Conservation (phyloP, 2,797 vertebrate genomes). For the Artibeus lituratus region DNA sequence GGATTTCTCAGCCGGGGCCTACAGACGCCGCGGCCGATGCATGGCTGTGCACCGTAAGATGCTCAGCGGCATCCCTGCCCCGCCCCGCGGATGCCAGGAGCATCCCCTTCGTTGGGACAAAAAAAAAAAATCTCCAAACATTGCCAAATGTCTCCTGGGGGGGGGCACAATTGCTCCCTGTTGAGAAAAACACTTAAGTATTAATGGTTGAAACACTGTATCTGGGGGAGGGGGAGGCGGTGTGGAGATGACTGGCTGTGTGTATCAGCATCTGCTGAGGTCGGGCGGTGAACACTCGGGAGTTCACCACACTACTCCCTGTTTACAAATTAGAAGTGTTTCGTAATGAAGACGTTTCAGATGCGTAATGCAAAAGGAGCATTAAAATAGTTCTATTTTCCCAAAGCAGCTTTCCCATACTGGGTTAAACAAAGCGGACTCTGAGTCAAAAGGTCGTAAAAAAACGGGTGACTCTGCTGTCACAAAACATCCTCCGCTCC, state of each 20-base stretch:
- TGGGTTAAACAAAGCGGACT: not conserved
- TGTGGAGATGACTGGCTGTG: not conserved
- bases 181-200: not conserved
- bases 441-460: not conserved
- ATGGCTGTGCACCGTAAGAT: not conserved
- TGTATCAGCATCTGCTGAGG: not conserved
- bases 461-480: not conserved
- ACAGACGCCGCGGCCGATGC: not conserved
- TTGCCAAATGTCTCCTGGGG: not conserved
- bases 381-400: not conserved
- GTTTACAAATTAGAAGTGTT: not conserved
- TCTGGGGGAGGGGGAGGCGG: not conserved
- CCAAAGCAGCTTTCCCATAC: not conserved
- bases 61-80: not conserved
- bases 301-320: not conserved
- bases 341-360: not conserved
- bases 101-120: not conserved
- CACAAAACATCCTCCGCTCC: not conserved
- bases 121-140: not conserved
- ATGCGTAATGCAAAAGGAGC: not conserved
- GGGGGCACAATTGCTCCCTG: not conserved
- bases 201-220: not conserved
- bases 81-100: not conserved
- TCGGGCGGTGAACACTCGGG: not conserved
- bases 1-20: not conserved